Conservation (phyloP, 1,140 invertebrate genomes). For the Cotesia chilonis region DNA sequence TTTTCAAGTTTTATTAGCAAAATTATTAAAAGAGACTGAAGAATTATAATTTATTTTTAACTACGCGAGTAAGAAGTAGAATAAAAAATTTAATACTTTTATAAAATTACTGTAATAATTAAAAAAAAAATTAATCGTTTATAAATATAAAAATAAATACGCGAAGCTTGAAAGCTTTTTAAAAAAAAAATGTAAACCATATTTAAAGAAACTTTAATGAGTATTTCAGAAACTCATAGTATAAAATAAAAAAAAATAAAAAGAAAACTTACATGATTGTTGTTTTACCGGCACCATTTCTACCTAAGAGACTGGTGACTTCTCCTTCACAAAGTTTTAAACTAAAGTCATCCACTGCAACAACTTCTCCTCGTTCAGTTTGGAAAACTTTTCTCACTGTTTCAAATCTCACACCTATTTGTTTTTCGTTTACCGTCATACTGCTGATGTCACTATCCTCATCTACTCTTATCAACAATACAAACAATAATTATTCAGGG, state of each 20-base stretch:
- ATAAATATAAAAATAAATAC: too few relatives aligned
- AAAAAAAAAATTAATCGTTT: too few relatives aligned
- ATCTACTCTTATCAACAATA: conserved; percentile 41
- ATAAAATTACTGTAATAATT: too few relatives aligned
- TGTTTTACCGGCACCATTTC: conserved; percentile 86
- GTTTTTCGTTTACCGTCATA: conserved; percentile 55
- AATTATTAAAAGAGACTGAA: too few relatives aligned
- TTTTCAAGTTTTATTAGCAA: too few relatives aligned
- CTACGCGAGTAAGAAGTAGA: too few relatives aligned
- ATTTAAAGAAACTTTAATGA: background rate
- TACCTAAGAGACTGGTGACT: conserved; percentile 78
- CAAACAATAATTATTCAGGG: background rate
- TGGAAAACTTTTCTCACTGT: conserved; percentile 64
- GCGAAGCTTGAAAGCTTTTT: too few relatives aligned
- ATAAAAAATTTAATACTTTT: too few relatives aligned
- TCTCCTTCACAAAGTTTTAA: conserved; percentile 74
- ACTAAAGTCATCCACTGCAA: conserved; percentile 75
- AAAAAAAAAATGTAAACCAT: background rate
- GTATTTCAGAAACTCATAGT: conserved; percentile 3
- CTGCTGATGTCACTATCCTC: conserved; percentile 51
- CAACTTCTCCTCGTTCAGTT: conserved; percentile 51
- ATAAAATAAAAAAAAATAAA: conserved; percentile 34
- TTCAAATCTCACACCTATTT: conserved; percentile 65
- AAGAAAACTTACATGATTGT: conserved; percentile 73
- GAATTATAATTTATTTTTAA: too few relatives aligned